Conservation (phyloP, 2,113 vertebrate species). For the Scomber scombrus region DNA sequence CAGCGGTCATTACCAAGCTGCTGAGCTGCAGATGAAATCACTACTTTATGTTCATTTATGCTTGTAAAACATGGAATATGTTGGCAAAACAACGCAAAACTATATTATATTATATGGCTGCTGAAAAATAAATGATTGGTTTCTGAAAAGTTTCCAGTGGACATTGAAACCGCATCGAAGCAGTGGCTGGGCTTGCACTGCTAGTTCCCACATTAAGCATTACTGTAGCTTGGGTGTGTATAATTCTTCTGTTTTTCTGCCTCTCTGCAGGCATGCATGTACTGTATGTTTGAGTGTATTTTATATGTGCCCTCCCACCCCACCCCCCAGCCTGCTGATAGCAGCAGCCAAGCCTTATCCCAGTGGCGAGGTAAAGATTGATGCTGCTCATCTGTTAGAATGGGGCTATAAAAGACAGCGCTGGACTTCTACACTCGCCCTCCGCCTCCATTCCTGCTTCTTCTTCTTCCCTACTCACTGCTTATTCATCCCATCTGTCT, state of each 20-base stretch:
- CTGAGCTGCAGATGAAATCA: too few species aligned
- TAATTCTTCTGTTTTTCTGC: slow-evolving; percentile 20
- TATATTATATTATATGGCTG: too few species aligned
- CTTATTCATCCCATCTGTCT: not conserved
- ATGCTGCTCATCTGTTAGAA: slow-evolving; percentile 50
- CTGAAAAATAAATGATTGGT: too few species aligned
- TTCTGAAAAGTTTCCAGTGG: too few species aligned
- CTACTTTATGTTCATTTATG: too few species aligned
- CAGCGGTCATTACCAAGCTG: too few species aligned
- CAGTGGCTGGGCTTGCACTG: too few species aligned
- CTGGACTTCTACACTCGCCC: slow-evolving; percentile 57
- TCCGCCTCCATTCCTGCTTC: not conserved
- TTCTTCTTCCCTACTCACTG: slow-evolving; percentile 1
- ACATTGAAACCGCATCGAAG: too few species aligned
- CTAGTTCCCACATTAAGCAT: too few species aligned
- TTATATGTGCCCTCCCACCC: not conserved
- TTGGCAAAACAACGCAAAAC: too few species aligned
- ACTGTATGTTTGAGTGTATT: not conserved
- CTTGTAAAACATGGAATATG: too few species aligned
- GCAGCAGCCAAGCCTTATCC: not conserved
- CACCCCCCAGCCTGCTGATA: too few species aligned
- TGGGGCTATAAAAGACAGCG: slow-evolving; percentile 67
- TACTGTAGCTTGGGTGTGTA: not conserved
- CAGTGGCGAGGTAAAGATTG: slow-evolving; percentile 73
- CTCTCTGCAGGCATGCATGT: slow-evolving; percentile 13